Conservation (phyloP, 2,113 vertebrate genomes). For the Athene cunicularia region DNA sequence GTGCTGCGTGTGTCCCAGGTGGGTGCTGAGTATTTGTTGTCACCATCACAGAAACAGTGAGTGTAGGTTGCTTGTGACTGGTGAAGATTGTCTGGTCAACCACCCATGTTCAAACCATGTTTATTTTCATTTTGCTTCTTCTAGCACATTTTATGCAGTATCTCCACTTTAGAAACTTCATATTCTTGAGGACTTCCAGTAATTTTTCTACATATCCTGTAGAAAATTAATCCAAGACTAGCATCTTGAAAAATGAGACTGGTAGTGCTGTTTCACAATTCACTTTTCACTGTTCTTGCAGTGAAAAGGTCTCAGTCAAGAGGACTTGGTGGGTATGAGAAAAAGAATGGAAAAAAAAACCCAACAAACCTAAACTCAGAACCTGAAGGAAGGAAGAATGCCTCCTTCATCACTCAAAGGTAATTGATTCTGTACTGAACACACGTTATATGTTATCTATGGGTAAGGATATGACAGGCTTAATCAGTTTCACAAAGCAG, state of each 20-base stretch:
- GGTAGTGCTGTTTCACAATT: not conserved
- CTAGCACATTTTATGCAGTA: not conserved
- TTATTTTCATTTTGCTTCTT: not conserved
- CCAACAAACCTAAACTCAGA: not conserved
- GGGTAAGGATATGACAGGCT: not conserved
- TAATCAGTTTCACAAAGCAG: constrained; percentile 38
- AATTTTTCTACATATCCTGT: not conserved
- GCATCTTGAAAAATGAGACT: not conserved
- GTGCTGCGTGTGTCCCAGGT: fast-evolving
- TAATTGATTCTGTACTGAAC: constrained; percentile 11
- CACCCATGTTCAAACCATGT: fast-evolving
- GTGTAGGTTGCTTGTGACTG: not conserved
- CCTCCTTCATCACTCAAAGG: not conserved
- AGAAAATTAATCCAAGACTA: not conserved
- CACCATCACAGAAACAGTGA: not conserved
- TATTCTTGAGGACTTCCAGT: not conserved
- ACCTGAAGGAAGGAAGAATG: not conserved
- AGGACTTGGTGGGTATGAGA: not conserved
- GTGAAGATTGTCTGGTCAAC: fast-evolving
- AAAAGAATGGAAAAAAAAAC: not conserved
- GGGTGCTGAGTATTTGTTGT: not conserved
- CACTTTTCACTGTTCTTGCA: not conserved
- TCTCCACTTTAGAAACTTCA: not conserved
- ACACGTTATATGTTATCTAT: not conserved
- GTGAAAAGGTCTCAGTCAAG: not conserved